phyloP scores from a whole-genome alignment of 37 sponge, comb jelly and placozoan genomes.

The Diacarnus erythraeanus region DNA sequence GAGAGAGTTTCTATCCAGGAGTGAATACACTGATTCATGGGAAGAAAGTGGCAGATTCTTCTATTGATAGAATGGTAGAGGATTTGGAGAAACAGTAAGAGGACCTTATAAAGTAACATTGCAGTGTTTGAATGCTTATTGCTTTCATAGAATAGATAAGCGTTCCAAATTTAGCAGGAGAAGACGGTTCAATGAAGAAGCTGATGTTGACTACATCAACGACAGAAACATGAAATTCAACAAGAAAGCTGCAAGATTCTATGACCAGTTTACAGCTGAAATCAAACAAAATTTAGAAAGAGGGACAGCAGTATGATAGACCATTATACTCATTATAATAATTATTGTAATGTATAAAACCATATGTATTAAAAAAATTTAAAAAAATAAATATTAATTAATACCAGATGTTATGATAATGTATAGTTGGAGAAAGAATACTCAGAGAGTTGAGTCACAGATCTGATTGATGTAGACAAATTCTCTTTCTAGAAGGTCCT shows the following conservation, averaged over 20 bases:
- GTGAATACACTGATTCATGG: constrained; percentile 68
- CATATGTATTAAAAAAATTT: too few species aligned
- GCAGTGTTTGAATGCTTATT: not conserved
- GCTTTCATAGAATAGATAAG: constrained; percentile 62
- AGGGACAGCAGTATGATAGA: constrained; percentile 96
- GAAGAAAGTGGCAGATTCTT: constrained; percentile 57
- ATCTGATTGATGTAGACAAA: constrained; percentile 2
- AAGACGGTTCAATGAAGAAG: constrained; percentile 70
- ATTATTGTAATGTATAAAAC: too few species aligned
- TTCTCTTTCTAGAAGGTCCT: constrained; percentile 23
- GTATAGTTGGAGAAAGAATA: too few species aligned
- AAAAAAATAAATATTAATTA: too few species aligned
- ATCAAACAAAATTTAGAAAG: constrained; percentile 98
- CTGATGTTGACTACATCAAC: constrained; percentile 98
- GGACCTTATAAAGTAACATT: not conserved
- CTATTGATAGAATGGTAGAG: constrained; percentile 88
- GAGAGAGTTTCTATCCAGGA: constrained; percentile 74
- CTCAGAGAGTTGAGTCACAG: too few species aligned
- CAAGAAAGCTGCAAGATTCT: constrained; percentile 93
- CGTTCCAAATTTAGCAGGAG: constrained; percentile 90
- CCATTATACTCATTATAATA: too few species aligned
- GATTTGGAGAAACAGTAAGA: constrained; percentile 91
- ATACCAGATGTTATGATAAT: too few species aligned
- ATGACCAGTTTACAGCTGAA: constrained; percentile 95
- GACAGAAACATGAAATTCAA: constrained; percentile 97